Conservation (phyloP, 2,888 invertebrate species). For the Cremastinae sp. region DNA sequence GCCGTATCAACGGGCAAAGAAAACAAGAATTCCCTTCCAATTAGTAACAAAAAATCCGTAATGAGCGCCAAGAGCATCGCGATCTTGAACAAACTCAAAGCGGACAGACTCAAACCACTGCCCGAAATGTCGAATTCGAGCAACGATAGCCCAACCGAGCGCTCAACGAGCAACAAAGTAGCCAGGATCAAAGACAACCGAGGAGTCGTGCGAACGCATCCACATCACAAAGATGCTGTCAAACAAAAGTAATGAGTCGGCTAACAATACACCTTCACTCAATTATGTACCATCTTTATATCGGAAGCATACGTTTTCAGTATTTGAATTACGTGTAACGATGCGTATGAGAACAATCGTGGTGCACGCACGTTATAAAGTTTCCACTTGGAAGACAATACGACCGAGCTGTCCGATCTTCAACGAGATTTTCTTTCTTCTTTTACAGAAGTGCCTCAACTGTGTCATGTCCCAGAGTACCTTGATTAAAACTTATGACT, state of each 20-base stretch:
- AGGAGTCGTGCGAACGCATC: slow-evolving; percentile 71
- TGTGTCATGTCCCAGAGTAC: slow-evolving; percentile 70
- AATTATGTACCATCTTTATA: no score
- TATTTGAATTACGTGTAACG: slow-evolving; percentile 15
- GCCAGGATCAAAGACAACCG: slow-evolving; percentile 73
- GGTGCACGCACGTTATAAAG: slow-evolving; percentile 42
- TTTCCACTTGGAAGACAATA: not conserved
- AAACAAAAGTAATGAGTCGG: slow-evolving; percentile 72
- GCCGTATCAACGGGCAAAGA: slow-evolving; percentile 69
- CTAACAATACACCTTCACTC: slow-evolving; percentile 23
- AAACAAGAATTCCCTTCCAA: slow-evolving; percentile 65
- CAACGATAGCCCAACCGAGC: slow-evolving; percentile 55
- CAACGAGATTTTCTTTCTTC: slow-evolving; percentile 24
- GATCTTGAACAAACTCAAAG: slow-evolving; percentile 76
- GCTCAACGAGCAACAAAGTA: slow-evolving; percentile 66
- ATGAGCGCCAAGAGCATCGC: slow-evolving; percentile 77
- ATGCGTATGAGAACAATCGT: slow-evolving; percentile 36
- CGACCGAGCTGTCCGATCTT: not conserved
- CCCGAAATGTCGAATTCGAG: slow-evolving; percentile 52
- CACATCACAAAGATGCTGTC: slow-evolving; percentile 71
- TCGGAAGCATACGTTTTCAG: no score
- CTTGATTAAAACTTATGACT: slow-evolving; percentile 67
- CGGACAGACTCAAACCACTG: slow-evolving; percentile 66
- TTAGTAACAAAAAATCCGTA: slow-evolving; percentile 36
- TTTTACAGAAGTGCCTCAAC: slow-evolving; percentile 67